Percentiles rank a stretch among this genome's conserved stretches.
These are phyloP conservation scores for Cylloceria caligata DNA, from an alignment of 2,888 invertebrate genomes.

Conservation along the genomic window DNA sequence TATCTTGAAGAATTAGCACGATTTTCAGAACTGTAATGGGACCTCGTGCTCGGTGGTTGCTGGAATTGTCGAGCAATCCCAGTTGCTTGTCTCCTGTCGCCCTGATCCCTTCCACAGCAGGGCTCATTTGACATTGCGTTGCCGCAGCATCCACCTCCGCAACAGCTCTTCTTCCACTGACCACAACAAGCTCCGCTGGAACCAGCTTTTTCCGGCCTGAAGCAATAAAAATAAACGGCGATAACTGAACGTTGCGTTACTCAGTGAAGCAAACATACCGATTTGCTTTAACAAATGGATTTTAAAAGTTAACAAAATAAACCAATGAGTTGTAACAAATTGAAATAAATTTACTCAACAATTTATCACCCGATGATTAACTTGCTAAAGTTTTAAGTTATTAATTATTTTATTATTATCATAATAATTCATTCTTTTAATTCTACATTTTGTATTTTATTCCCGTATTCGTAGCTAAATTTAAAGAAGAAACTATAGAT, in stretches of 20 bases:
- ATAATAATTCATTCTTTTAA: too few relatives aligned
- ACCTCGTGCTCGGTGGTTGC: constrained; percentile 21
- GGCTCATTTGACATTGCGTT: constrained; percentile 39
- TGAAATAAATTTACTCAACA: background rate
- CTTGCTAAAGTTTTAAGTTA: too few relatives aligned
- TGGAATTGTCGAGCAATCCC: constrained; percentile 43
- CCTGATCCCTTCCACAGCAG: constrained; percentile 43
- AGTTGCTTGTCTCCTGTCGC: constrained; percentile 26
- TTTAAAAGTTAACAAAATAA: background rate
- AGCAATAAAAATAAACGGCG: background rate
- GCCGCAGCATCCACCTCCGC: constrained; percentile 72
- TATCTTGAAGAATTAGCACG: constrained; percentile 23
- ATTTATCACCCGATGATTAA: too few relatives aligned
- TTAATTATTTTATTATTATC: too few relatives aligned
- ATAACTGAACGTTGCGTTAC: too few relatives aligned
- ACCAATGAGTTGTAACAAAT: background rate
- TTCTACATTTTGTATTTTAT: too few relatives aligned
- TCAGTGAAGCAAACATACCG: background rate
- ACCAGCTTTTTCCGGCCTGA: constrained; percentile 30
- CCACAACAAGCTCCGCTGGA: constrained; percentile 55
- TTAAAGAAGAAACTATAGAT: too few relatives aligned
- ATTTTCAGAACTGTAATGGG: constrained; percentile 23
- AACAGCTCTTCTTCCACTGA: constrained; percentile 69
- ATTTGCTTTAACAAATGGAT: constrained; percentile 21
- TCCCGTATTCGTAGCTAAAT: too few relatives aligned